Conservation (phyloP, 2,888 invertebrate species). For the Hemistola chrysoprasaria region DNA sequence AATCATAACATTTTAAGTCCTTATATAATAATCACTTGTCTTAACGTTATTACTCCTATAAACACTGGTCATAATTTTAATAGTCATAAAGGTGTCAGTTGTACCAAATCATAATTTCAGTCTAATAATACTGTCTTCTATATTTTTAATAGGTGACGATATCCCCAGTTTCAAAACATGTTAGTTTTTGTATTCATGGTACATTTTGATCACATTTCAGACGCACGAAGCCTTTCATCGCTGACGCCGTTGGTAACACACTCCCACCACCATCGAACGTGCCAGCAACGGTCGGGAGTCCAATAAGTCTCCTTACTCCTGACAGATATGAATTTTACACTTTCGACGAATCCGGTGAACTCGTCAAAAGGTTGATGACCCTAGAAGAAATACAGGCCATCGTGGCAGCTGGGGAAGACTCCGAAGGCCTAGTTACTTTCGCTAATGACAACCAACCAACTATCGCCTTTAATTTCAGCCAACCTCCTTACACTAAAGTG, state of each 20-base stretch:
- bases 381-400: conserved; percentile 92
- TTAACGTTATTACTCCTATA: too few relatives aligned
- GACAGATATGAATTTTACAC: conserved; percentile 94
- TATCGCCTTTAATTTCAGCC: conserved; percentile 71
- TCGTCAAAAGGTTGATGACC: conserved; percentile 92
- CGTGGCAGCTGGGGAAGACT: conserved; percentile 90
- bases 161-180: too few relatives aligned
- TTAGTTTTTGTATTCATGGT: conserved; percentile 1
- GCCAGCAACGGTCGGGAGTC: conserved; percentile 87
- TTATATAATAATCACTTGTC: too few relatives aligned
- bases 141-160: too few relatives aligned
- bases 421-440: conserved; percentile 79
- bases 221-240: conserved; percentile 80
- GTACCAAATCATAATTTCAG: too few relatives aligned
- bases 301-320: conserved; percentile 89
- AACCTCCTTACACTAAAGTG: conserved; percentile 85
- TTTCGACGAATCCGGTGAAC: conserved; percentile 91
- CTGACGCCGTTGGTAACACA: conserved; percentile 86
- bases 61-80: too few relatives aligned
- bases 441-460: conserved; percentile 74
- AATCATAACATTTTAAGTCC: too few relatives aligned
- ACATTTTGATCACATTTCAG: conserved; percentile 48
- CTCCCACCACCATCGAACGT: conserved; percentile 83
- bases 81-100: too few relatives aligned
- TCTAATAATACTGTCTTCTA: too few relatives aligned